A percentile compares a stretch with the other conserved stretches of the same genome.
Conservation (phyloP, 2,113 vertebrate species). For the Pseudopodoces humilis region DNA sequence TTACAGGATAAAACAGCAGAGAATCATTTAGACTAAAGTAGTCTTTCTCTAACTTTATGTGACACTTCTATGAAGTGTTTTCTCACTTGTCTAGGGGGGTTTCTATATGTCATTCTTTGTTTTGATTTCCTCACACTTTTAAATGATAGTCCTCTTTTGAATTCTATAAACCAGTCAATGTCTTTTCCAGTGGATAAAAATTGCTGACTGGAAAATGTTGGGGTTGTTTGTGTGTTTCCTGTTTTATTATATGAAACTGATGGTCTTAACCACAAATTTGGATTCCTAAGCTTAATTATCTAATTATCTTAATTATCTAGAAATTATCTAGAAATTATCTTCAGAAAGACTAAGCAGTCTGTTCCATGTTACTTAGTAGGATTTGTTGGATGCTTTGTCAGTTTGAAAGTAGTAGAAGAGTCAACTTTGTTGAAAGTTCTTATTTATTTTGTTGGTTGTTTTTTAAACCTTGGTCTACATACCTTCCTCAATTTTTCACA, state of each 20-base stretch:
- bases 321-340: background rate
- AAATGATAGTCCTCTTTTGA: background rate
- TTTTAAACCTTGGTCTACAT: background rate
- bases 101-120: background rate
- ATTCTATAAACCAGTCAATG: background rate
- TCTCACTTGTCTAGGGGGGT: background rate
- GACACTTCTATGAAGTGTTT: background rate
- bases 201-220: background rate
- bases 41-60: background rate
- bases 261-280: background rate
- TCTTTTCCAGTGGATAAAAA: background rate
- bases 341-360: background rate
- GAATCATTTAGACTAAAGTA: background rate
- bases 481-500: background rate
- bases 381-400: background rate
- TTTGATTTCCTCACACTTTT: background rate
- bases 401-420: background rate
- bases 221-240: rapidly evolving
- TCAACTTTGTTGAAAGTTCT: background rate
- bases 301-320: background rate
- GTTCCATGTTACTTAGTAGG: background rate
- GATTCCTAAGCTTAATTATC: background rate
- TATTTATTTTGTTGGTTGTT: background rate
- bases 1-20: background rate
- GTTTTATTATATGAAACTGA: background rate